Percentiles rank a stretch among this genome's conserved stretches.
phyloP scores from a whole-genome alignment of 1,140 invertebrate genomes.

The Pseudomyrmex flavicornis region DNA sequence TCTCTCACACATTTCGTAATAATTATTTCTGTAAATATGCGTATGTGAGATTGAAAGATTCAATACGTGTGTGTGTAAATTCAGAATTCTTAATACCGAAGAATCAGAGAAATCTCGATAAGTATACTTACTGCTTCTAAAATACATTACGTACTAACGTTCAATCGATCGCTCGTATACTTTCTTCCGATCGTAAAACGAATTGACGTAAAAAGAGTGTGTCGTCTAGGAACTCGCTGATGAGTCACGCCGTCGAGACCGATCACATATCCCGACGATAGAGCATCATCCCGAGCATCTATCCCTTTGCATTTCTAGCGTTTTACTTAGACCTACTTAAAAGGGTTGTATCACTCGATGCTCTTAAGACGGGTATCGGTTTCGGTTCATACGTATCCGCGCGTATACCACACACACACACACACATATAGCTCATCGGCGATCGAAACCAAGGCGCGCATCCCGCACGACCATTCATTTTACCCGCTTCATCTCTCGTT shows the following conservation, averaged over 20 bases:
- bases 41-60: too few relatives aligned
- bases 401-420: too few relatives aligned
- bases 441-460: constrained; percentile 38
- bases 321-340: constrained; percentile 76
- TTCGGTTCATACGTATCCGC: constrained; percentile 29
- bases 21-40: neutral
- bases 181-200: constrained; percentile 12
- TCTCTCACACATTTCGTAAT: too few relatives aligned
- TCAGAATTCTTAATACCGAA: neutral
- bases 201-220: constrained; percentile 13
- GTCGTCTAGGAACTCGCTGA: constrained; percentile 36
- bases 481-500: constrained; percentile 63
- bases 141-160: neutral
- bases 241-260: constrained; percentile 69
- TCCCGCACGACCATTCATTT: constrained; percentile 72
- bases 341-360: constrained; percentile 74
- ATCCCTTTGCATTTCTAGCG: constrained; percentile 73
- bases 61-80: neutral
- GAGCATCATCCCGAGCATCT: constrained; percentile 63
- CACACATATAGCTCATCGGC: constrained; percentile 20
- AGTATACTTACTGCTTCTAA: neutral
- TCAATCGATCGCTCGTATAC: neutral
- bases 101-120: neutral
- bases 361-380: constrained; percentile 73
- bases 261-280: constrained; percentile 65